Evolutionary conservation across 2,888 invertebrate species (phyloP).

Genomic region (Pediacus dermestoides): DNA sequence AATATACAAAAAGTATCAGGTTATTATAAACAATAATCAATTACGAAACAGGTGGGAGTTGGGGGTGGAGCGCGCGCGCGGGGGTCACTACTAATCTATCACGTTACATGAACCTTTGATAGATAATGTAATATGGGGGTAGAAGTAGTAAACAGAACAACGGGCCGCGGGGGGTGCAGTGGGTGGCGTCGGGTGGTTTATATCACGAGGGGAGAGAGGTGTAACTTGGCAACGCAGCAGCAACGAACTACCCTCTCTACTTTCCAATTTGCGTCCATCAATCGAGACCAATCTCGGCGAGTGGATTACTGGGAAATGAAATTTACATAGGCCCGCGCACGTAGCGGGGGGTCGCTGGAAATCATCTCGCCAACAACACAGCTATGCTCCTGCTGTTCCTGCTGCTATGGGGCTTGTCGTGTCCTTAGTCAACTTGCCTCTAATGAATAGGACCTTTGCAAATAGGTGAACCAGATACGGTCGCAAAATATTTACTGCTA

Average conservation of each 20-base stretch:
- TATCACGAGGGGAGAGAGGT: constrained; percentile 4
- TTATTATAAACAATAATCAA: constrained; percentile 31
- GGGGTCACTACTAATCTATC: constrained; percentile 35
- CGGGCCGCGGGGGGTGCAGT: constrained; percentile 17
- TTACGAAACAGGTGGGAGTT: constrained; percentile 31
- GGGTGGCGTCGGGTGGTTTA: constrained; percentile 15
- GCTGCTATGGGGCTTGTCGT: too few relatives aligned
- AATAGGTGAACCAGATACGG: too few relatives aligned
- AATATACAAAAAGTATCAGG: constrained; percentile 19
- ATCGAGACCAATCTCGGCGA: constrained; percentile 67
- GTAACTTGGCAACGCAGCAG: constrained; percentile 36
- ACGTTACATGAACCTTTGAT: constrained; percentile 38
- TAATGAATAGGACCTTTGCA: constrained; percentile 19
- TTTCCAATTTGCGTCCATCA: constrained; percentile 70
- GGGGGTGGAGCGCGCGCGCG: too few relatives aligned
- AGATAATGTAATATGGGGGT: constrained; percentile 36
- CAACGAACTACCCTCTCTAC: constrained; percentile 41
- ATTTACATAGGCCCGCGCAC: constrained; percentile 60
- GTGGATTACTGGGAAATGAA: constrained; percentile 68
- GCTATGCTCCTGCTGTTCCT: too few relatives aligned
- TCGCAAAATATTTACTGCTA: too few relatives aligned
- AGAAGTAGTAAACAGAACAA: constrained; percentile 30
- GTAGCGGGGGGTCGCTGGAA: constrained; percentile 18
- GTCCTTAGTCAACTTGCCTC: constrained; percentile 16
- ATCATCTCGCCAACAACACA: constrained; percentile 21